A percentile compares a stretch with the other conserved stretches of the same genome.
phyloP scores from a whole-genome alignment of 2,888 invertebrate genomes.

The Pseudanteris insignis region DNA sequence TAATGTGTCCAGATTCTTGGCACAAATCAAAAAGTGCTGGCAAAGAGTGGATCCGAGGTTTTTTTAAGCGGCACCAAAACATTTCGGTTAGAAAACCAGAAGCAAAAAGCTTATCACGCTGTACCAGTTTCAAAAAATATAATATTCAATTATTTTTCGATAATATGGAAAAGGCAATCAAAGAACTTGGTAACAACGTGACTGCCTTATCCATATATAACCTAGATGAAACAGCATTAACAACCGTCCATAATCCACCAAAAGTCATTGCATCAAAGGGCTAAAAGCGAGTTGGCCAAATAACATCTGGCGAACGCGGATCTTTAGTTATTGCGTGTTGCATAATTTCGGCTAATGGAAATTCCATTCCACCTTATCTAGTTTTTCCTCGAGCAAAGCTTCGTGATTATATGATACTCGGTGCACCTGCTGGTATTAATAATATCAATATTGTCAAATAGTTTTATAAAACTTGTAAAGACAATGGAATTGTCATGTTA shows the following conservation, averaged over 20 bases:
- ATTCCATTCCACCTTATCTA: conserved; percentile 59
- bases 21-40: conserved; percentile 41
- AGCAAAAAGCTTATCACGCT: conserved; percentile 48
- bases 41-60: conserved; percentile 45
- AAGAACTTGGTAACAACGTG: conserved; percentile 35
- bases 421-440: conserved; percentile 55
- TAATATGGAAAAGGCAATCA: conserved; percentile 44
- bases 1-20: conserved; percentile 43
- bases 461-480: conserved; percentile 40
- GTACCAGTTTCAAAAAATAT: conserved; percentile 49
- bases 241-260: conserved; percentile 62
- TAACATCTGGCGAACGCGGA: conserved; percentile 62
- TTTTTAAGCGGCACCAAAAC: conserved; percentile 40
- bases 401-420: conserved; percentile 52
- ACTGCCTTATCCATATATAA: conserved; percentile 56
- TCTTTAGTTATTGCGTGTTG: conserved; percentile 55
- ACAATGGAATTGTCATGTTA: conserved; percentile 56
- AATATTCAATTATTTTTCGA: conserved; percentile 47
- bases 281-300: conserved; percentile 60
- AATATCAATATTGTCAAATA: conserved; percentile 4
- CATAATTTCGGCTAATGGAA: conserved; percentile 58
- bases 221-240: conserved; percentile 61
- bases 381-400: conserved; percentile 57
- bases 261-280: conserved; percentile 59
- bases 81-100: conserved; percentile 49